These are phyloP conservation scores for Nerophis ophidion DNA, from an alignment of 2,113 vertebrate species.

Conservation along the genomic window DNA sequence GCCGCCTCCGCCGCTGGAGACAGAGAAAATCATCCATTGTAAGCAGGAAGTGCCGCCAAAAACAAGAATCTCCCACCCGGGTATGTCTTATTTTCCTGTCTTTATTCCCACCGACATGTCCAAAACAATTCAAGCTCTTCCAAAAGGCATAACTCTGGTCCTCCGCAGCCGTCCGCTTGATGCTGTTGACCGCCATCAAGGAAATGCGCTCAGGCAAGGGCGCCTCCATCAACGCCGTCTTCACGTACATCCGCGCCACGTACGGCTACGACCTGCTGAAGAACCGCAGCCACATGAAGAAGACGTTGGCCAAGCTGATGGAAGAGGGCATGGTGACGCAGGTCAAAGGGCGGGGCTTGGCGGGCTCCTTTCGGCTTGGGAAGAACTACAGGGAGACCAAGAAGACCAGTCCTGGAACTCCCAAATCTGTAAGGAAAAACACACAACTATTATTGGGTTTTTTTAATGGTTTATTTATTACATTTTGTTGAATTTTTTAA, in stretches of 20 bases:
- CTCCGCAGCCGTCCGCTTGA: constrained; percentile 84
- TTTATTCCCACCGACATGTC: too few relatives aligned
- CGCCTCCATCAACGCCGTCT: constrained; percentile 86
- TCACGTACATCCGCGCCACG: constrained; percentile 83
- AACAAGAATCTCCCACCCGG: constrained; percentile 82
- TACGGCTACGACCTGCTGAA: constrained; percentile 85
- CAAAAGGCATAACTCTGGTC: constrained; percentile 1
- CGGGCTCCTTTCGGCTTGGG: constrained; percentile 90
- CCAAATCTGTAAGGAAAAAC: constrained; percentile 75
- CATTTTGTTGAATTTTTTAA: too few relatives aligned
- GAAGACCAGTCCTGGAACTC: constrained; percentile 59
- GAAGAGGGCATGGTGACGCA: constrained; percentile 83
- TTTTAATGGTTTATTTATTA: too few relatives aligned
- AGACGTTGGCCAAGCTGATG: constrained; percentile 83
- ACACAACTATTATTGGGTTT: not conserved
- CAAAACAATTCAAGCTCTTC: too few relatives aligned
- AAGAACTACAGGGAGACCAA: constrained; percentile 90
- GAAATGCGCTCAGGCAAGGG: constrained; percentile 89
- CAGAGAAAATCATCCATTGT: constrained; percentile 61
- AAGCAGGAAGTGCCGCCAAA: constrained; percentile 76
- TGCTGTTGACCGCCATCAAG: constrained; percentile 88
- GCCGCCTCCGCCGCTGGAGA: constrained; percentile 80
- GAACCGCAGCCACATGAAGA: constrained; percentile 85
- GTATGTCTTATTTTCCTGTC: constrained; percentile 61
- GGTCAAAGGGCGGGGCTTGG: constrained; percentile 91